Conservation (phyloP, 2,797 vertebrate species). For the Oophaga sylvatica region DNA sequence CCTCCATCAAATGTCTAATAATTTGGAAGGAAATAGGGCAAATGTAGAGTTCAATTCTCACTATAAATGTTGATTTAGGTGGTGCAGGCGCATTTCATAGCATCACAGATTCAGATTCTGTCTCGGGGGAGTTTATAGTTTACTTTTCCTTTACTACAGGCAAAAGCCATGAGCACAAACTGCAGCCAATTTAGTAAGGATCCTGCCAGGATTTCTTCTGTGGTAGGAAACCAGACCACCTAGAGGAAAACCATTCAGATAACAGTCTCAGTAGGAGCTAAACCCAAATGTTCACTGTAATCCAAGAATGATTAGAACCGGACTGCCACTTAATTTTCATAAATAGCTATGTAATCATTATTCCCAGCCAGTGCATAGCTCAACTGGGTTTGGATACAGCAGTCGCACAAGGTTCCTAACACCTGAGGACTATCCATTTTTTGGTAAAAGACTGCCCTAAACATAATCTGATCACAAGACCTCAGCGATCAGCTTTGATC, state of each 20-base stretch:
- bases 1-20: not conserved
- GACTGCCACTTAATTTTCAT: not conserved
- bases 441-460: not conserved
- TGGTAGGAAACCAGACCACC: constrained; percentile 23
- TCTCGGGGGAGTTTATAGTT: not conserved
- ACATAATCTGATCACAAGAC: not conserved
- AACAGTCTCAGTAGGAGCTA: not conserved
- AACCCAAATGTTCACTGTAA: not conserved
- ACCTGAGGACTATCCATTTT: not conserved
- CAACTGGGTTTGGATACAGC: no score
- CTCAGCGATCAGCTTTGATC: not conserved
- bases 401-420: not conserved
- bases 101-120: not conserved
- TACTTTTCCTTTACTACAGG: constrained; percentile 10
- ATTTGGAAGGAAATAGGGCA: not conserved
- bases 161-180: not conserved
- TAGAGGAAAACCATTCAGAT: constrained; percentile 4
- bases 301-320: not conserved
- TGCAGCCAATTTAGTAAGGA: constrained; percentile 4
- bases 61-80: constrained; percentile 1
- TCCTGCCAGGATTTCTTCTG: constrained; percentile 10
- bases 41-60: not conserved
- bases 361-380: no score
- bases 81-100: not conserved
- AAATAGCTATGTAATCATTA: not conserved